These are phyloP conservation scores for Zaprionus taronus DNA, from an alignment of 1,140 invertebrate species.

Conservation along the genomic window DNA sequence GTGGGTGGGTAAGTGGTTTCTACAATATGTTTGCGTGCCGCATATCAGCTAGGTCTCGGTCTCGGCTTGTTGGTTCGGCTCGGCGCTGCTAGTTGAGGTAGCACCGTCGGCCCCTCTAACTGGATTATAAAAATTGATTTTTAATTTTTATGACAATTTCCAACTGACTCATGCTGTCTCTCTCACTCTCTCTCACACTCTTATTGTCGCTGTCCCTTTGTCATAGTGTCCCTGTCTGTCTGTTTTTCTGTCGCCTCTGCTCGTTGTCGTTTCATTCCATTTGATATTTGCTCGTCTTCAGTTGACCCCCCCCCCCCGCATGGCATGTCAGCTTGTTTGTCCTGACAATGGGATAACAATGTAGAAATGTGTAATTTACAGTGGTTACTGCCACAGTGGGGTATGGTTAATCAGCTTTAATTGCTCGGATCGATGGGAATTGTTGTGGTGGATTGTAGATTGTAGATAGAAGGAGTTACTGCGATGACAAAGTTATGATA, in stretches of 20 bases:
- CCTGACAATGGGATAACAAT: slow-evolving; percentile 61
- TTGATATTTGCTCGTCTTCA: slow-evolving; percentile 51
- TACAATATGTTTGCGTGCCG: slow-evolving; percentile 69
- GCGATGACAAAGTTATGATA: slow-evolving; percentile 7
- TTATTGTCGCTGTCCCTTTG: slow-evolving; percentile 7
- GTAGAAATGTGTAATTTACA: slow-evolving; percentile 44
- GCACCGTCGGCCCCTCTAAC: slow-evolving; percentile 60
- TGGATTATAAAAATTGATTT: slow-evolving; percentile 84
- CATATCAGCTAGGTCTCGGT: slow-evolving; percentile 51
- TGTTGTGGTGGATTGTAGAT: neutral
- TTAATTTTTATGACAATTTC: slow-evolving; percentile 84
- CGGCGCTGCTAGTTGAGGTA: neutral
- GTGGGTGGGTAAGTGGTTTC: slow-evolving; percentile 37
- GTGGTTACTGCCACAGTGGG: slow-evolving; percentile 15
- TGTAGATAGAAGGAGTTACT: slow-evolving; percentile 1
- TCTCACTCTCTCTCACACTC: slow-evolving; percentile 27
- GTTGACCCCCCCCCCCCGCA: slow-evolving; percentile 5
- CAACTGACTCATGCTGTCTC: slow-evolving; percentile 62
- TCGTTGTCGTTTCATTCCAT: slow-evolving; percentile 41
- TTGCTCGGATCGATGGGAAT: slow-evolving; percentile 36
- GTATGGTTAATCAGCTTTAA: slow-evolving; percentile 27
- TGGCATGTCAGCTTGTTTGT: slow-evolving; percentile 66
- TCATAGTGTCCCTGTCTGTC: slow-evolving; percentile 2
- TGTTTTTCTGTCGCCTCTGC: slow-evolving; percentile 24
- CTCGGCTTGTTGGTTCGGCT: slow-evolving; percentile 20